Base-by-base conservation (phyloP, 2,888 invertebrate genomes). In the Sycophila texana region DNA sequence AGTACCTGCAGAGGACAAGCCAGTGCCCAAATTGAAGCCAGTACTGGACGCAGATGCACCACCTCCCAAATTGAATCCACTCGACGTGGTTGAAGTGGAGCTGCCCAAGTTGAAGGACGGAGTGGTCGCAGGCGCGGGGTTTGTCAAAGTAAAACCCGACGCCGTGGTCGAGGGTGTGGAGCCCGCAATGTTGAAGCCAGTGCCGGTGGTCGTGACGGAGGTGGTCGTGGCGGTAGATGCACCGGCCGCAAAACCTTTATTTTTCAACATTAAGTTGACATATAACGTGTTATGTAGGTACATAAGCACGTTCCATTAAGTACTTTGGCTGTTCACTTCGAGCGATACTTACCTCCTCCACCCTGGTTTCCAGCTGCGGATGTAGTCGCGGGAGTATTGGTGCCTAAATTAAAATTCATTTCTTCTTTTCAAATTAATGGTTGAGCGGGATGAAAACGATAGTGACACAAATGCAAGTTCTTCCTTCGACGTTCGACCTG, bases 51-150 rank as follows among this genome's bases (percentile, higher is more conserved):
- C 81, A 5, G 85, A 79, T 61, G 84, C 77, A 75, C 80, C 78
- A 47, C 82, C 78, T 30, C 84, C 83, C 81, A 86, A 81, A 80
- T 82, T 84, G 60, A 87, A 86, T 63, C 85, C 84, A 68, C 84
- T 84, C 13, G 85, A 80, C 5, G 87, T 82, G 13, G 84, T 82
- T 5, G 83, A 82, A 5, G 85, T 74, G 0, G 84, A 72, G 22
- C 83, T 83, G 7, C 85, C 83, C 47, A 86, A 78, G 26, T 82
- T 83, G 67, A 86, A 87, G 22, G 83, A 83, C 13, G 81, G 79
- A 3, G 82, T 70, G 0, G 83, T 71, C 30, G 85, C 77, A 47
- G 84, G 79, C 60, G 84, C 58, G 2, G 83, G 74, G 47, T 76
- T 76, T n/a, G 68, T 75, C 60, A 85, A 68, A 58, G 79, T 60